Base-by-base conservation (phyloP, 1,140 invertebrate genomes). In the Listronotus oregonensis region DNA sequence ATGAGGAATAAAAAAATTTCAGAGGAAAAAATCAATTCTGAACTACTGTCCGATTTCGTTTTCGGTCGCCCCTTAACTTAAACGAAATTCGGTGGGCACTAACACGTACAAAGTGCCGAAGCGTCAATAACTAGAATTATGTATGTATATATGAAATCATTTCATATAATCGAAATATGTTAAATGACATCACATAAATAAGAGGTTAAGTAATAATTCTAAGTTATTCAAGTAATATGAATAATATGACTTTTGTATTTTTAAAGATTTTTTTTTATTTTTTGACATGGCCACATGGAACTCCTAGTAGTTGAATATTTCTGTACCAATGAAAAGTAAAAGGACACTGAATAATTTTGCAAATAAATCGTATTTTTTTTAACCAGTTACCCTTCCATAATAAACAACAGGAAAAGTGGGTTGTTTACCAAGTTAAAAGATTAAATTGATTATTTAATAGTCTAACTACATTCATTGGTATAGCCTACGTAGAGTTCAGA, bases 241-340 rank as follows among this genome's bases (percentile, higher is more conserved):
- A 65, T 71, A 57, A 73, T 70, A 57, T 49, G 66, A 59, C 66
- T 52, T 46, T 27, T 15, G 14, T 40, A 47, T 60, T 47, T 37
- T 37, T 37, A 37, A 37, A 37, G n/a, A 37, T 14, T 40, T 60
- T 15, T 47, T 59, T 44, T 59, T 11, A 21, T 6, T 54, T 66
- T 71, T 57, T 70, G 52, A 72, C 72, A 77, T 75, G 75, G 75
- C 73, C 73, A 75, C 73, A 77, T 75, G 73, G 69, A 74, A 74
- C 71, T 74, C 71, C 44, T 43, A 59, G 56, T 55, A 44, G 57
- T 62, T 40, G 21, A 67, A 57, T 54, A 56, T 40, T 49, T 64
- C 71, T 73, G 71, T 72, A 74, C 64, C 71, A 71, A 74, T 72
- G 73, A 71, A 70, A 70, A 46, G 32, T 59, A 60, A 34, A 46